Percentiles rank a stretch among this genome's conserved stretches.
Evolutionary conservation across 2,888 invertebrate genomes (phyloP).

Genomic region (Alviniconcha strummeri): DNA sequence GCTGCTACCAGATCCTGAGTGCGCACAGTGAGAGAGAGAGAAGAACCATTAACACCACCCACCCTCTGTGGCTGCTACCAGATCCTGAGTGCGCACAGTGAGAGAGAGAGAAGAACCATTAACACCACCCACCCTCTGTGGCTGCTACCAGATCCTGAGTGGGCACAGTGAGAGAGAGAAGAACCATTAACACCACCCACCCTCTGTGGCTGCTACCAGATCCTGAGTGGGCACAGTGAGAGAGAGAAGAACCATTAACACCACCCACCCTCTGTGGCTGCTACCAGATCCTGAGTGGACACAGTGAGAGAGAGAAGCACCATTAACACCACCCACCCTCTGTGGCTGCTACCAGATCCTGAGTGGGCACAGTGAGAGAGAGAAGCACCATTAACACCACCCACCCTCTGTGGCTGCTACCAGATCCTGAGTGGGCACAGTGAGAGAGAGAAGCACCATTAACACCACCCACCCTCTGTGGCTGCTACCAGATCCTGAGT

Average conservation of each 20-base stretch:
- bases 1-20: constrained; percentile 91
- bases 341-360: constrained; percentile 94
- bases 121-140: constrained; percentile 79
- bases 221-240: constrained; percentile 78
- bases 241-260: too few species aligned
- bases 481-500: constrained; percentile 91
- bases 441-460: too few species aligned
- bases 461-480: constrained; percentile 79
- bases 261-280: constrained; percentile 87
- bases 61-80: constrained; percentile 91
- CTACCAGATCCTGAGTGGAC: constrained; percentile 86
- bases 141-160: constrained; percentile 91
- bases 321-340: constrained; percentile 73
- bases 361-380: constrained; percentile 35
- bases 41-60: too few species aligned
- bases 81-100: constrained; percentile 79
- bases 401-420: constrained; percentile 91
- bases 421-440: constrained; percentile 81
- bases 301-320: too few species aligned
- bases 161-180: too few species aligned
- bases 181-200: too few species aligned
- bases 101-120: too few species aligned
- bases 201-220: constrained; percentile 91
- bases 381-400: too few species aligned
- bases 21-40: too few species aligned